Conservation (phyloP, 1,140 invertebrate species). For the Cephus cinctus region DNA sequence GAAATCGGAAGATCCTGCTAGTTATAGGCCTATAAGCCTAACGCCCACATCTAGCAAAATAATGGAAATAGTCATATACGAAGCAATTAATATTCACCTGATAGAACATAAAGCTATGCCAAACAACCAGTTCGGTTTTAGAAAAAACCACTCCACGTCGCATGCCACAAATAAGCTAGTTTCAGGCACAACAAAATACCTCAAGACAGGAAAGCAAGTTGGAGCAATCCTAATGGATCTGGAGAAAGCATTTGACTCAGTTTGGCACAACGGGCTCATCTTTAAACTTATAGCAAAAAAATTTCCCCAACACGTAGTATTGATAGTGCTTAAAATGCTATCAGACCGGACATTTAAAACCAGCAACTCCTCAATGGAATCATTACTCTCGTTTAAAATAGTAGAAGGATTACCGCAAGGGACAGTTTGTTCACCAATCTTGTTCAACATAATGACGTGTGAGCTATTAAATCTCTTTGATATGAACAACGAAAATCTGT, state of each 20-base stretch:
- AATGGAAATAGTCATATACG: slow-evolving; percentile 16
- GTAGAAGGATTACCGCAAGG: slow-evolving; percentile 15
- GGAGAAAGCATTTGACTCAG: slow-evolving; percentile 38
- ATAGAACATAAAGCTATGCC: too few species aligned
- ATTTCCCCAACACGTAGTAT: slow-evolving; percentile 12
- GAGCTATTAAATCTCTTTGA: slow-evolving; percentile 4
- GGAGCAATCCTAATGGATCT: slow-evolving; percentile 28
- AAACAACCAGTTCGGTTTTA: slow-evolving; percentile 25
- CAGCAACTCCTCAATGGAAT: neutral
- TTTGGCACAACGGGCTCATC: slow-evolving; percentile 28
- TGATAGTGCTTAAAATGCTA: neutral
- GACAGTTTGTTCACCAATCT: slow-evolving; percentile 6
- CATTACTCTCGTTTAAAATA: slow-evolving; percentile 1
- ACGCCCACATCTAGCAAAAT: slow-evolving; percentile 1
- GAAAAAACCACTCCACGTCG: slow-evolving; percentile 15
- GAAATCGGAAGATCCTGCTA: neutral
- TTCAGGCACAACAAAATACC: slow-evolving; percentile 16
- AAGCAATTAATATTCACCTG: too few species aligned
- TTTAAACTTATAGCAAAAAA: slow-evolving; percentile 18
- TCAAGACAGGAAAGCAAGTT: slow-evolving; percentile 16
- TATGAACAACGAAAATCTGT: neutral
- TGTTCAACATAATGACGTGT: slow-evolving; percentile 11
- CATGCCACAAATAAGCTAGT: slow-evolving; percentile 17
- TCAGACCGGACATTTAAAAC: neutral
- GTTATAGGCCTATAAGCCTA: neutral